Conservation (phyloP, 37 sponge, comb jelly and placozoan genomes). For the Ianthella basta region DNA sequence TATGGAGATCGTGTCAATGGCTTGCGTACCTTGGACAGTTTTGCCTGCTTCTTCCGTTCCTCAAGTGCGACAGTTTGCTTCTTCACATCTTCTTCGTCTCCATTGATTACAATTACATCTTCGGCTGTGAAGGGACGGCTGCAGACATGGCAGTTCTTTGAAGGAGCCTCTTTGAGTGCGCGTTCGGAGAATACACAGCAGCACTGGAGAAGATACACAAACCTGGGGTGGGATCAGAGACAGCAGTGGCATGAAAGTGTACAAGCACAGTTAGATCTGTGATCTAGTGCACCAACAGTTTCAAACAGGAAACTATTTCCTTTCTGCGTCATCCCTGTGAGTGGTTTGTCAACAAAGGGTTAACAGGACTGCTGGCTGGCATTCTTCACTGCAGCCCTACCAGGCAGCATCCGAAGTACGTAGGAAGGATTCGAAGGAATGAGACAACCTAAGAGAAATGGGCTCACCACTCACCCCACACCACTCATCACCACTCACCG, state of each 20-base stretch:
- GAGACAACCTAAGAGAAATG: too few relatives aligned
- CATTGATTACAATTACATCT: conserved; percentile 80
- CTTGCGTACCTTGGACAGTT: conserved; percentile 52
- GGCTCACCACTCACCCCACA: too few relatives aligned
- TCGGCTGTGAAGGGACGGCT: conserved; percentile 43
- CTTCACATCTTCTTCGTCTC: conserved; percentile 72
- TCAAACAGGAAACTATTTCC: too few relatives aligned
- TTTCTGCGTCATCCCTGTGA: too few relatives aligned
- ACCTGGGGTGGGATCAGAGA: conserved; percentile 25
- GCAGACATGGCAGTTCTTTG: conserved; percentile 86
- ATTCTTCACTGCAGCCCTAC: too few relatives aligned
- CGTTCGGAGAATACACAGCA: conserved; percentile 91
- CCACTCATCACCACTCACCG: too few relatives aligned
- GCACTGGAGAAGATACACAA: conserved; percentile 70
- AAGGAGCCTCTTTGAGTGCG: conserved; percentile 83
- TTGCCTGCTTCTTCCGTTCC: conserved; percentile 59
- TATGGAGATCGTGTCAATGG: background rate
- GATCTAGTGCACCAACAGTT: too few relatives aligned
- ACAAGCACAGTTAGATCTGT: background rate
- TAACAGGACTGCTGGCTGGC: too few relatives aligned
- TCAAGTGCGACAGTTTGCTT: conserved; percentile 60
- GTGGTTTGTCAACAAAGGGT: too few relatives aligned
- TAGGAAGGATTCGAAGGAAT: too few relatives aligned
- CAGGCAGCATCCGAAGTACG: too few relatives aligned
- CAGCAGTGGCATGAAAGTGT: background rate